Conservation (phyloP, 2,888 invertebrate genomes). For the Branchinecta sandiegonensis region DNA sequence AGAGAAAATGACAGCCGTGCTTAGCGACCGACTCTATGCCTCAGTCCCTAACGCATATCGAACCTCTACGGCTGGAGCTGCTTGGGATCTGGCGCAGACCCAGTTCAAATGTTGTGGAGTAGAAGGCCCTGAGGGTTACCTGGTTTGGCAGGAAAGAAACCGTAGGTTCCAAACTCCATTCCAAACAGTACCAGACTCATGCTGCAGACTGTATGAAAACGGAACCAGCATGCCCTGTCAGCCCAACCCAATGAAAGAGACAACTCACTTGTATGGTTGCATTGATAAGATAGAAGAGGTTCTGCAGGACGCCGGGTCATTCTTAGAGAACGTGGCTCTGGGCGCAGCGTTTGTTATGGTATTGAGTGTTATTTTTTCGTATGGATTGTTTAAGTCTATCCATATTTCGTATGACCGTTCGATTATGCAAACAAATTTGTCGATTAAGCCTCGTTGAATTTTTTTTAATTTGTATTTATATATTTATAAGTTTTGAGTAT, state of each 20-base stretch:
- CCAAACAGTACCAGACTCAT: slow-evolving; percentile 29
- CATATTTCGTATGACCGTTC: too few relatives aligned
- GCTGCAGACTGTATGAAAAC: slow-evolving; percentile 26
- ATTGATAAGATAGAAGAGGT: slow-evolving; percentile 51
- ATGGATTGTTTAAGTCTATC: too few relatives aligned
- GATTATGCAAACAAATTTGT: too few relatives aligned
- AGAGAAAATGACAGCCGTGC: slow-evolving; percentile 57
- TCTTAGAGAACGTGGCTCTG: slow-evolving; percentile 61
- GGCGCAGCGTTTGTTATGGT: slow-evolving; percentile 64
- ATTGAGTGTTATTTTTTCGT: too few relatives aligned
- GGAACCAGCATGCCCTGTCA: slow-evolving; percentile 39
- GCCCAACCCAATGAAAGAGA: slow-evolving; percentile 43
- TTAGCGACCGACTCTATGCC: slow-evolving; percentile 61
- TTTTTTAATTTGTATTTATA: too few relatives aligned
- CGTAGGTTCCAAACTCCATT: too few relatives aligned
- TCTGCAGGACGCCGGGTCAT: slow-evolving; percentile 50
- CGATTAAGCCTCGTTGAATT: too few relatives aligned
- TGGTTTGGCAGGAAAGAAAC: slow-evolving; percentile 46
- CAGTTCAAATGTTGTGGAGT: slow-evolving; percentile 72
- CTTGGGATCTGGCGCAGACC: slow-evolving; percentile 79
- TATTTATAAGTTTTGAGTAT: too few relatives aligned
- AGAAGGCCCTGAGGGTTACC: slow-evolving; percentile 49
- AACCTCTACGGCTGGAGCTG: slow-evolving; percentile 51
- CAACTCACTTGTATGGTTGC: slow-evolving; percentile 59
- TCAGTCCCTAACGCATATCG: slow-evolving; percentile 58